A percentile compares a stretch with the other conserved stretches of the same genome.
Conservation (phyloP, 1,140 invertebrate species). For the Notospermus geniculatus region DNA sequence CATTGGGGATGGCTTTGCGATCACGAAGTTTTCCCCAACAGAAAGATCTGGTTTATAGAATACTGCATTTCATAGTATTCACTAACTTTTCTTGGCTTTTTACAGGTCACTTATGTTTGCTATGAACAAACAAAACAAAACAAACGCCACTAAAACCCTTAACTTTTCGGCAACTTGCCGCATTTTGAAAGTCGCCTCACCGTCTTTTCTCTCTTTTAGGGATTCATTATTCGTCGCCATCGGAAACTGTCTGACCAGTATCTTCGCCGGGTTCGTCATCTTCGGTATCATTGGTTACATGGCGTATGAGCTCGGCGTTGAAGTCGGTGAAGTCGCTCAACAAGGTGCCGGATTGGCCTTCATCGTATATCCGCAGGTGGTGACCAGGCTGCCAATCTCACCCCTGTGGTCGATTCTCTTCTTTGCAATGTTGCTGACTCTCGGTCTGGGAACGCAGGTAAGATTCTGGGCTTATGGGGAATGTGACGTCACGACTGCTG, state of each 20-base stretch:
- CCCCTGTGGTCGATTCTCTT: conserved; percentile 95
- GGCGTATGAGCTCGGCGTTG: conserved; percentile 83
- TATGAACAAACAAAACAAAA: too few species aligned
- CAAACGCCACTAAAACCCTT: too few species aligned
- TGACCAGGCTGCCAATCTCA: conserved; percentile 87
- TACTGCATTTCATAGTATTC: too few species aligned
- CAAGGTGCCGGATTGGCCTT: conserved; percentile 94
- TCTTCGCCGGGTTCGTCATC: conserved; percentile 94
- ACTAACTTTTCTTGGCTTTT: too few species aligned
- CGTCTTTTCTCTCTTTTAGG: conserved; percentile 58
- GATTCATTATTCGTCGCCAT: conserved; percentile 90
- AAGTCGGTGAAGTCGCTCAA: conserved; percentile 78
- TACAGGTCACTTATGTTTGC: too few species aligned
- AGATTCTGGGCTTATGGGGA: too few species aligned
- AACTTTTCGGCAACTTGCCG: too few species aligned
- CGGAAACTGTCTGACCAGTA: conserved; percentile 93
- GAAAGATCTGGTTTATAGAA: too few species aligned
- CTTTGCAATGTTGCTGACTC: conserved; percentile 93
- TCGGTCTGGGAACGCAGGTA: conserved; percentile 80
- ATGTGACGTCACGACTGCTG: too few species aligned
- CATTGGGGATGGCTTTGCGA: too few species aligned
- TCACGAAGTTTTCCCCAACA: too few species aligned
- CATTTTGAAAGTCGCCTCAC: too few species aligned
- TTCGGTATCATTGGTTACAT: conserved; percentile 92
- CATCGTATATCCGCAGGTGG: conserved; percentile 93